A percentile compares a stretch with the other conserved stretches of the same genome.
These are phyloP conservation scores for Andrena cerasifolii DNA, from an alignment of 1,140 invertebrate species.

Conservation along the genomic window DNA sequence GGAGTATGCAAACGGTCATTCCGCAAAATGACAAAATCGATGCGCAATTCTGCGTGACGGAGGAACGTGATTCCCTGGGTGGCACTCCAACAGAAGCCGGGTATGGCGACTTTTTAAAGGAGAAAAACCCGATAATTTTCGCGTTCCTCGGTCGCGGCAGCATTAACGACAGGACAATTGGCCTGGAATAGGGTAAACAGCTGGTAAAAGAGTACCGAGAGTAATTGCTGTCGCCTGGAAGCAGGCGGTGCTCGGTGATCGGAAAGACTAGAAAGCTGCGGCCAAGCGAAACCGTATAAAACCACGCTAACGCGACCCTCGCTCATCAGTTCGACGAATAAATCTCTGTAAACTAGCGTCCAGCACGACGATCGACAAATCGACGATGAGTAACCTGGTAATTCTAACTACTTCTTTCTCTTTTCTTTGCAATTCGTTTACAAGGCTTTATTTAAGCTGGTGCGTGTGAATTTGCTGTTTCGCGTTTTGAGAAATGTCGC, in stretches of 20 bases:
- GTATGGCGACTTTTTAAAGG: background rate
- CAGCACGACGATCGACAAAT: slow-evolving; percentile 9
- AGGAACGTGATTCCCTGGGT: no score
- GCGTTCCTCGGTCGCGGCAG: slow-evolving; percentile 7
- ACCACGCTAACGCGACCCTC: slow-evolving; percentile 22
- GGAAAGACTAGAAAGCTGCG: slow-evolving; percentile 72
- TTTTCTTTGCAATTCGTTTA: background rate
- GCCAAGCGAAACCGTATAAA: slow-evolving; percentile 73
- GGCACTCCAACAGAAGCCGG: no score
- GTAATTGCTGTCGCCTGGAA: slow-evolving; percentile 49
- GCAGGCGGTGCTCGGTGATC: slow-evolving; percentile 35
- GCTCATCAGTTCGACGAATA: slow-evolving; percentile 49
- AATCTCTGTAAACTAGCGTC: slow-evolving; percentile 28
- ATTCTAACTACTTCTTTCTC: slow-evolving; percentile 26
- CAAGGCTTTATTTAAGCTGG: no score
- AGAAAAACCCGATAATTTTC: background rate
- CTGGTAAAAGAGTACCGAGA: slow-evolving; percentile 46
- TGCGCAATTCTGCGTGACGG: no score
- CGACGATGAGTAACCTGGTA: slow-evolving; percentile 69
- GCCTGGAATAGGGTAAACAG: slow-evolving; percentile 36
- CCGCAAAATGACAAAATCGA: no score
- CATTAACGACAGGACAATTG: slow-evolving; percentile 7
- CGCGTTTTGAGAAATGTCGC: no score
- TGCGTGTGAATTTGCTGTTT: no score
- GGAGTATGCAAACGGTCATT: no score